Conservation (phyloP, 2,888 invertebrate genomes). For the Agrilus cyanescens region DNA sequence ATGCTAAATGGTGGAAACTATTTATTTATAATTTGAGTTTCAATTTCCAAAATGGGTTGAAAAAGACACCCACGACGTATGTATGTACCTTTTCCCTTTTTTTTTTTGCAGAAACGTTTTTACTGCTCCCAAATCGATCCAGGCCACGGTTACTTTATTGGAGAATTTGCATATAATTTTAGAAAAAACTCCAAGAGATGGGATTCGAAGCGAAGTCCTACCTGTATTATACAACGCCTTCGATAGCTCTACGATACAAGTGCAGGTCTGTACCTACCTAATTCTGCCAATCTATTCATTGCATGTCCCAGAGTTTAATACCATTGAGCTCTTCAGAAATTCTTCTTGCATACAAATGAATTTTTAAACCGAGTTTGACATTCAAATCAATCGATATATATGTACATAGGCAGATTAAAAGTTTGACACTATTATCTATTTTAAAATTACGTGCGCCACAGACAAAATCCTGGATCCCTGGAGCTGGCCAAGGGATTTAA, state of each 20-base stretch:
- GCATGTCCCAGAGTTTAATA: no score
- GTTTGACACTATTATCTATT: no score
- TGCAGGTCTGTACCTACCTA: conserved; percentile 57
- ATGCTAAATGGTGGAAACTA: no score
- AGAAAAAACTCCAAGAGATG: conserved; percentile 72
- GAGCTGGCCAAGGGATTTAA: no score
- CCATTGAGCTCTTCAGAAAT: no score
- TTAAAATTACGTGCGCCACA: no score
- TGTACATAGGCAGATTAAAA: not conserved
- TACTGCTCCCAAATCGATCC: conserved; percentile 65
- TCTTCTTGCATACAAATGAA: no score
- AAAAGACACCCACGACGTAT: no score
- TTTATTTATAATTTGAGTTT: no score
- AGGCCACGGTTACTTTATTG: conserved; percentile 76
- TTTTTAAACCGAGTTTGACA: not conserved
- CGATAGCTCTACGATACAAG: conserved; percentile 78
- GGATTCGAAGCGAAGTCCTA: conserved; percentile 68
- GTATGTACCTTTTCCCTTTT: no score
- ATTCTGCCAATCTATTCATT: not conserved
- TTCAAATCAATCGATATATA: not conserved
- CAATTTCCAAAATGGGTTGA: no score
- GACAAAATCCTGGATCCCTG: no score
- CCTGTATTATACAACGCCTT: conserved; percentile 79
- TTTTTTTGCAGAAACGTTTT: conserved; percentile 49
- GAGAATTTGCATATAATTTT: conserved; percentile 84